Percentiles rank a stretch among this genome's conserved stretches.
These are phyloP conservation scores for Mungos mungo DNA, from an alignment of 2,113 vertebrate species.

Conservation along the genomic window DNA sequence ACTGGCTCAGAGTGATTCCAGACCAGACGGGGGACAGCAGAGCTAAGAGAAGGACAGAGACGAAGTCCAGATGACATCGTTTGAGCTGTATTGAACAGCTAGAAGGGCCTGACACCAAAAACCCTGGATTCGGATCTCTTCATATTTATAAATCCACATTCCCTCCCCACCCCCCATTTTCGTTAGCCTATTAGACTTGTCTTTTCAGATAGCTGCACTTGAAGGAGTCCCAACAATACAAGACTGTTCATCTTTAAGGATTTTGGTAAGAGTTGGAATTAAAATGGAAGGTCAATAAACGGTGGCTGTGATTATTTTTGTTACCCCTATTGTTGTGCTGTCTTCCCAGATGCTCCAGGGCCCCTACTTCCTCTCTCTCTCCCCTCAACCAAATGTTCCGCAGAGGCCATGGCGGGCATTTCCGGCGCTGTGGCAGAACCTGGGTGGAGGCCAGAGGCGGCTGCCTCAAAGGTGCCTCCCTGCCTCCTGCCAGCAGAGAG, in stretches of 20 bases:
- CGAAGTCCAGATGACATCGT: background rate
- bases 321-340: background rate
- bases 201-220: background rate
- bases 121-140: background rate
- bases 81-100: background rate
- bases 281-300: background rate
- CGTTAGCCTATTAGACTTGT: background rate
- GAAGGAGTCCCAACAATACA: background rate
- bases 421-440: background rate
- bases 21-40: background rate
- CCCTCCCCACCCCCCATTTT: accelerated
- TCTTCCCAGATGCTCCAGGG: background rate
- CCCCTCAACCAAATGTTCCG: background rate
- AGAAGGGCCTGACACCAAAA: background rate
- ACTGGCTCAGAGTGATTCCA: background rate
- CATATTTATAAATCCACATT: background rate
- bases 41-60: background rate
- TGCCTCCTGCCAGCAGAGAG: background rate
- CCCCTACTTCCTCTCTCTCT: background rate
- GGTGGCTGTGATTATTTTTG: background rate
- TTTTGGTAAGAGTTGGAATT: background rate
- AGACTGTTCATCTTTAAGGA: background rate
- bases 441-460: background rate
- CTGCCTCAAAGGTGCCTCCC: background rate
- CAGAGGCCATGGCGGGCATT: background rate